Percentiles rank a stretch among this genome's conserved stretches.
phyloP scores from a whole-genome alignment of 2,797 vertebrate genomes.

The Ara ararauna region DNA sequence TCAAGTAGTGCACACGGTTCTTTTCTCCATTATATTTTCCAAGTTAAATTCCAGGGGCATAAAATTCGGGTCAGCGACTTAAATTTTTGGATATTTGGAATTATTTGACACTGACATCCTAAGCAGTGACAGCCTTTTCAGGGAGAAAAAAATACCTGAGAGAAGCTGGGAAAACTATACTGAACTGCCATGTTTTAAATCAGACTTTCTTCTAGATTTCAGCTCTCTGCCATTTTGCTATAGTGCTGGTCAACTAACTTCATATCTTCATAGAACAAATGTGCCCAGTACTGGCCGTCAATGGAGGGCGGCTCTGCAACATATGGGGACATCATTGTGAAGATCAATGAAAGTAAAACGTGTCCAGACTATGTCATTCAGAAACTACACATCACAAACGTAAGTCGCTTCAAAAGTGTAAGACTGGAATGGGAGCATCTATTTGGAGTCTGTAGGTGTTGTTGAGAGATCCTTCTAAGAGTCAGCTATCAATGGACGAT shows the following conservation, averaged over 20 bases:
- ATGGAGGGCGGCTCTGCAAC: constrained; percentile 78
- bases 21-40: background rate
- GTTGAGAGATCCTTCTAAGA: background rate
- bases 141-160: background rate
- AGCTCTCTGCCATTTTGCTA: background rate
- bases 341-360: constrained; percentile 81
- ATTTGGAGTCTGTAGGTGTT: background rate
- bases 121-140: background rate
- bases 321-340: constrained; percentile 88
- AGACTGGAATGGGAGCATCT: background rate
- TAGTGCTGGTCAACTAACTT: background rate
- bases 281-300: constrained; percentile 94
- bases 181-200: background rate
- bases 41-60: background rate
- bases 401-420: constrained; percentile 56
- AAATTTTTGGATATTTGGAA: background rate
- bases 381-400: constrained; percentile 83
- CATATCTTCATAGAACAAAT: constrained; percentile 84
- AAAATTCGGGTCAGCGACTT: background rate
- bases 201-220: background rate
- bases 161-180: background rate
- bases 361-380: constrained; percentile 93
- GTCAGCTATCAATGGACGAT: background rate
- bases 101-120: background rate
- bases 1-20: background rate